Evolutionary conservation across 2,113 vertebrate species (phyloP).

Genomic region (Scortum barcoo): DNA sequence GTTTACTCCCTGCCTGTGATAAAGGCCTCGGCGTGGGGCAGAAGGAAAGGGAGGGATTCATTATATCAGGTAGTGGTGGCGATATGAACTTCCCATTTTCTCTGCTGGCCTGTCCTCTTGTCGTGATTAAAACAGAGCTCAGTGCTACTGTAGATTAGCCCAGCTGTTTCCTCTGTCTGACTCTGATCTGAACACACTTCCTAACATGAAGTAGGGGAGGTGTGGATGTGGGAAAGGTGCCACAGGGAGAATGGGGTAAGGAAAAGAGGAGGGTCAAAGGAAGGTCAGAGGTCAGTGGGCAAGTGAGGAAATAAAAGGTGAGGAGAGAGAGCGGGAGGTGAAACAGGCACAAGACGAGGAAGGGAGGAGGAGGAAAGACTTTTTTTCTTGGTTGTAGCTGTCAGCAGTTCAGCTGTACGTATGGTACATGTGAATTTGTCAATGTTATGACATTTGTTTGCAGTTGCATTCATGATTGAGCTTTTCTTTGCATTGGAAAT

Average conservation of each 20-base stretch:
- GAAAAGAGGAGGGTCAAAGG: conserved; percentile 43
- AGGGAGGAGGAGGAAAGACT: conserved; percentile 67
- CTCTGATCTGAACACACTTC: conserved; percentile 72
- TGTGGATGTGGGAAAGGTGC: conserved; percentile 41
- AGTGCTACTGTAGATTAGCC: conserved; percentile 79
- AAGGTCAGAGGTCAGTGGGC: conserved; percentile 55
- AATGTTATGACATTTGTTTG: conserved; percentile 50
- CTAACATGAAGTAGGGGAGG: conserved; percentile 36
- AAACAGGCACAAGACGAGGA: conserved; percentile 62
- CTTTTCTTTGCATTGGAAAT: conserved; percentile 32
- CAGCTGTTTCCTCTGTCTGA: conserved; percentile 83
- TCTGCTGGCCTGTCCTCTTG: conserved; percentile 52
- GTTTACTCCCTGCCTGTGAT: conserved; percentile 72
- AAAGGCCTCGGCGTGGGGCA: conserved; percentile 64
- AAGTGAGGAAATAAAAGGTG: conserved; percentile 65
- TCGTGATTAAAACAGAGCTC: conserved; percentile 76
- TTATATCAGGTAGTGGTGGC: conserved; percentile 74
- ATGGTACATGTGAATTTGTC: conserved; percentile 12
- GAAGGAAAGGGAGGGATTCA: conserved; percentile 70
- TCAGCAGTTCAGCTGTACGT: conserved; percentile 12
- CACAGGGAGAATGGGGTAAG: conserved; percentile 33
- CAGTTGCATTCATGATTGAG: conserved; percentile 22
- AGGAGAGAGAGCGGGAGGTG: conserved; percentile 55
- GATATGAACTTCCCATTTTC: conserved; percentile 80
- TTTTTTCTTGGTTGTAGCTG: conserved; percentile 30